Percentiles rank a stretch among this genome's conserved stretches.
phyloP scores from a whole-genome alignment of 2,113 vertebrate genomes.

The Nibea albiflora region DNA sequence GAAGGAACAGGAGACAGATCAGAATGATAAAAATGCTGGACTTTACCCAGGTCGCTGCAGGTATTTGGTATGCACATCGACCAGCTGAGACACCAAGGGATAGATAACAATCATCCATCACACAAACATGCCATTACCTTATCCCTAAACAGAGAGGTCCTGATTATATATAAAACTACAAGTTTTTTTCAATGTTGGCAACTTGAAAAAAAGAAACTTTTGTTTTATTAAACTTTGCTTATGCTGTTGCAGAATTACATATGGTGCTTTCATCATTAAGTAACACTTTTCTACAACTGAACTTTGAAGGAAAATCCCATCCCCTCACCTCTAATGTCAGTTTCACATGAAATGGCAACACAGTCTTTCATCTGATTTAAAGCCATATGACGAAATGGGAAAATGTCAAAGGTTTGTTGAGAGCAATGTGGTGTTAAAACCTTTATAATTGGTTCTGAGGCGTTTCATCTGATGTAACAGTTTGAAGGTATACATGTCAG shows the following conservation, averaged over 20 bases:
- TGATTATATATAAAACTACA: conserved; percentile 9
- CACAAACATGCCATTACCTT: conserved; percentile 19
- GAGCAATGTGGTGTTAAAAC: conserved; percentile 39
- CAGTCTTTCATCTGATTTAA: conserved; percentile 54
- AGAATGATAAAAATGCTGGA: conserved; percentile 25
- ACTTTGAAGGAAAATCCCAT: conserved; percentile 34
- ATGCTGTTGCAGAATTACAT: conserved; percentile 37
- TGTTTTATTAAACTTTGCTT: background rate
- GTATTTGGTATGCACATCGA: conserved; percentile 55
- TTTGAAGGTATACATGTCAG: conserved; percentile 48
- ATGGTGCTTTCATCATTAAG: conserved; percentile 46
- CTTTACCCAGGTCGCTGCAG: conserved; percentile 34
- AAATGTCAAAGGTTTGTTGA: conserved; percentile 48
- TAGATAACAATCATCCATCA: conserved; percentile 53
- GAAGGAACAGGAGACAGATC: conserved; percentile 16
- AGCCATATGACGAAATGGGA: conserved; percentile 62
- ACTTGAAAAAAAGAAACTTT: background rate
- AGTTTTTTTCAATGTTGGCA: too few relatives aligned
- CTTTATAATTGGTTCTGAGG: conserved; percentile 53
- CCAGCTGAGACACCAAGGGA: conserved; percentile 35
- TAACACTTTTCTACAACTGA: conserved; percentile 35
- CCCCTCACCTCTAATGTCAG: conserved; percentile 31
- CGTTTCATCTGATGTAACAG: conserved; percentile 67
- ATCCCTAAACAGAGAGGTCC: conserved; percentile 10
- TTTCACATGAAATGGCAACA: conserved; percentile 13